phyloP scores from a whole-genome alignment of 2,888 invertebrate species.

The Geotrupes spiniger region DNA sequence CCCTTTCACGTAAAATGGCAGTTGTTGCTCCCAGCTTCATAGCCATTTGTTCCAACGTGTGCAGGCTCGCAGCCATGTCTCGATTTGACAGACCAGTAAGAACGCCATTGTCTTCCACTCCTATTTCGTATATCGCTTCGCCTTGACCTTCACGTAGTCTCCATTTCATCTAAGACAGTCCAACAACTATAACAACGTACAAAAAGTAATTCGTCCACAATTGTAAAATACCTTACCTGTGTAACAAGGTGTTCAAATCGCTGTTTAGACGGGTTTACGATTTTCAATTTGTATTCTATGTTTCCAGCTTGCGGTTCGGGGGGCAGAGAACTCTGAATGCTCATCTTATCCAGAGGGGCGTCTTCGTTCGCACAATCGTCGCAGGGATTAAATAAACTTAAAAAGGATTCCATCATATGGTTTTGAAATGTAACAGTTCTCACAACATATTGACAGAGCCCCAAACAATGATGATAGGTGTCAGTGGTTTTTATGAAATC shows the following conservation, averaged over 20 bases:
- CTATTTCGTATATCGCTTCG: conserved; percentile 96
- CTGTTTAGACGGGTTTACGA: conserved; percentile 87
- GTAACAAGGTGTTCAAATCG: conserved; percentile 96
- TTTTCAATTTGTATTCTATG: conserved; percentile 92
- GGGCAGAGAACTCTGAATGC: conserved; percentile 65
- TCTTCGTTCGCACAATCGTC: conserved; percentile 55
- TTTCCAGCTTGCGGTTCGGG: conserved; percentile 94
- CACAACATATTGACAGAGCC: too few species aligned
- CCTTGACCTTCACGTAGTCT: conserved; percentile 93
- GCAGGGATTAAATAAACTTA: conserved; percentile 74
- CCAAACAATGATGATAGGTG: too few species aligned
- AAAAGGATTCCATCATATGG: conserved; percentile 72
- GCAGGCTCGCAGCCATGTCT: conserved; percentile 84
- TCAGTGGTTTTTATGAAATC: too few species aligned
- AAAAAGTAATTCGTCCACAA: not conserved
- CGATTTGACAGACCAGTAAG: conserved; percentile 78
- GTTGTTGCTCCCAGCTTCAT: conserved; percentile 79
- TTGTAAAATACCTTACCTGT: conserved; percentile 58
- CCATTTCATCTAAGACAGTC: conserved; percentile 81
- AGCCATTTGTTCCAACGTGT: conserved; percentile 87
- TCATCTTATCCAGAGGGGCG: conserved; percentile 51
- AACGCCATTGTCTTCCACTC: conserved; percentile 87
- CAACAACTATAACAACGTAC: not conserved
- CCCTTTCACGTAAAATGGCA: conserved; percentile 68
- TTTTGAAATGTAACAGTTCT: too few species aligned